Evolutionary conservation across 2,797 vertebrate genomes (phyloP).

Genomic region (Gadopsis marmoratus): DNA sequence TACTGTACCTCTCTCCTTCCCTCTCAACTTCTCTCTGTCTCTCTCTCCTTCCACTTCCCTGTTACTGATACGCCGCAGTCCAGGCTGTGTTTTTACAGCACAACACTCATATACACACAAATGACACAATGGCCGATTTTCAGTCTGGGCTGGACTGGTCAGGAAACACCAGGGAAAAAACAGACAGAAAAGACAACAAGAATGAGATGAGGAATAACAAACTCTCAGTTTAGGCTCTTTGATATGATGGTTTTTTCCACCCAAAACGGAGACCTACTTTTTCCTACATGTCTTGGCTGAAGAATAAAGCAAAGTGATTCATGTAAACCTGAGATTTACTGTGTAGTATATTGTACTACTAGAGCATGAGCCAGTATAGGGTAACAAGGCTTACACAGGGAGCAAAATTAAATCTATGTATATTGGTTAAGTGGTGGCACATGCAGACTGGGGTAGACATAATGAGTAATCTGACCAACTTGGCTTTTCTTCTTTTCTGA

Average conservation of each 20-base stretch:
- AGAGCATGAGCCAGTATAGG: constrained; percentile 1
- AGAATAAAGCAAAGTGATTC: constrained; percentile 17
- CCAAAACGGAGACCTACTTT: constrained; percentile 23
- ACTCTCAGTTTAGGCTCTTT: constrained; percentile 53
- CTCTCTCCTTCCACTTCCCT: constrained; percentile 65
- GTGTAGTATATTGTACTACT: constrained; percentile 37
- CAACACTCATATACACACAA: constrained; percentile 45
- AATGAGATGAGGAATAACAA: constrained; percentile 72
- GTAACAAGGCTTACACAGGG: constrained; percentile 28
- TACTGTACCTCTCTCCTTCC: constrained; percentile 32
- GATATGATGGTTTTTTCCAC: constrained; percentile 60
- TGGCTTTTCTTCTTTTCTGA: constrained; percentile 57
- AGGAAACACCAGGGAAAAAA: constrained; percentile 77
- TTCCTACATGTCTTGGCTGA: constrained; percentile 42
- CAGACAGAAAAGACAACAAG: constrained; percentile 68
- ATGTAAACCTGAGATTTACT: constrained; percentile 9
- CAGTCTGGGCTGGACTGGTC: constrained; percentile 57
- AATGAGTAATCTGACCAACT: constrained; percentile 61
- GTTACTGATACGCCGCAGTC: constrained; percentile 70
- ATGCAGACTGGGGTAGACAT: constrained; percentile 55
- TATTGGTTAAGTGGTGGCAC: constrained; percentile 70
- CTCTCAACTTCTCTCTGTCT: constrained; percentile 30
- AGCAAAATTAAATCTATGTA: constrained; percentile 57
- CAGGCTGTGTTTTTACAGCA: constrained; percentile 61
- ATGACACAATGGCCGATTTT: constrained; percentile 47